A percentile compares a stretch with the other conserved stretches of the same genome.
Evolutionary conservation across 2,113 vertebrate genomes (phyloP).

Genomic region (Carettochelys insculpta): DNA sequence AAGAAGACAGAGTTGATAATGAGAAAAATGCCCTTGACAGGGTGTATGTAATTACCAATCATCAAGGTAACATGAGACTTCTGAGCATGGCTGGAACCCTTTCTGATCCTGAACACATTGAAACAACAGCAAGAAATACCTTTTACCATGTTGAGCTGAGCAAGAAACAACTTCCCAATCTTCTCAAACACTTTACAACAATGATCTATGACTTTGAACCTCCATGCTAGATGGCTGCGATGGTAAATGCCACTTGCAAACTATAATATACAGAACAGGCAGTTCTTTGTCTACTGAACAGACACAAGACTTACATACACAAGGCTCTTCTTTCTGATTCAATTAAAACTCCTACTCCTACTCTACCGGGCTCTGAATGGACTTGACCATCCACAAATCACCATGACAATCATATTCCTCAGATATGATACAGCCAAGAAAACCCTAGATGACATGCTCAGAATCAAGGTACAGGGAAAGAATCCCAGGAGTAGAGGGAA

Average conservation of each 20-base stretch:
- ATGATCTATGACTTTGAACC: neutral
- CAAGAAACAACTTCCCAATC: neutral
- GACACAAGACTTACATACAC: neutral
- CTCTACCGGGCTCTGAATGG: neutral
- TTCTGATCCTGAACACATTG: neutral
- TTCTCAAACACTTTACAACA: neutral
- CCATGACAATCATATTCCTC: neutral
- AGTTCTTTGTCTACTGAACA: neutral
- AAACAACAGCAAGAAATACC: neutral
- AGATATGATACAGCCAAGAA: neutral
- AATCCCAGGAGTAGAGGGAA: neutral
- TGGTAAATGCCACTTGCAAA: fast-evolving
- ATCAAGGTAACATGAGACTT: neutral
- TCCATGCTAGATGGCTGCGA: neutral
- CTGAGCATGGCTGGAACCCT: neutral
- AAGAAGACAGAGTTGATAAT: neutral
- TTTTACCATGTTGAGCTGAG: neutral
- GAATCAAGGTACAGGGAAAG: neutral
- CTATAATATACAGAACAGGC: fast-evolving
- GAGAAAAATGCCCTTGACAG: neutral
- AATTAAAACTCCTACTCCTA: neutral
- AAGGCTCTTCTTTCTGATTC: neutral
- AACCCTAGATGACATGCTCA: neutral
- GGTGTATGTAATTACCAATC: neutral
- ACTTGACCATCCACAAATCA: neutral